phyloP scores from a whole-genome alignment of 2,888 invertebrate species.

The Hololepta plana region DNA sequence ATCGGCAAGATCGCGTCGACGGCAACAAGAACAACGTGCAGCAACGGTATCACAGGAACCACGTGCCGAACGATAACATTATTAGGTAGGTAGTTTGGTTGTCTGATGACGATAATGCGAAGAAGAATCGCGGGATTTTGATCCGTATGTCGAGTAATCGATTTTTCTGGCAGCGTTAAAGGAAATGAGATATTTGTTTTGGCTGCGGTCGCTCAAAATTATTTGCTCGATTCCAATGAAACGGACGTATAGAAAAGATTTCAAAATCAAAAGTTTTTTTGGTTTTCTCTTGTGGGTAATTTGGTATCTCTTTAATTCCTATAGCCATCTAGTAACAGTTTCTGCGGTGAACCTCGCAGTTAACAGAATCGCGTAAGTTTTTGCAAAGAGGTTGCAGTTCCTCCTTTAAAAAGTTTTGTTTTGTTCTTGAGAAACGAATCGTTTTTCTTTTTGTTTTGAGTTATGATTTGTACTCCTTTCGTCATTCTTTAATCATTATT shows the following conservation, averaged over 20 bases:
- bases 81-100: slow-evolving; percentile 51
- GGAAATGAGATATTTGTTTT: no score
- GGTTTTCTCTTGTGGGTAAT: no score
- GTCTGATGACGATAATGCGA: no score
- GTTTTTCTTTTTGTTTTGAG: slow-evolving; percentile 10
- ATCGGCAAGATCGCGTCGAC: slow-evolving; percentile 43
- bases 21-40: slow-evolving; percentile 34
- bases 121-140: no score
- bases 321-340: slow-evolving; percentile 83
- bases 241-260: no score
- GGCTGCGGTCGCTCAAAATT: no score
- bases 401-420: slow-evolving; percentile 3
- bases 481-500: slow-evolving; percentile 1
- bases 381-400: slow-evolving; percentile 1
- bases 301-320: no score
- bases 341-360: slow-evolving; percentile 83
- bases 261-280: no score
- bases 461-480: slow-evolving; percentile 13
- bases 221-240: no score
- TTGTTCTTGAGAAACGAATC: slow-evolving; percentile 1
- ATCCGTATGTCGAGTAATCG: no score
- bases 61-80: slow-evolving; percentile 52
- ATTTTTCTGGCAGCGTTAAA: no score
- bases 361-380: slow-evolving; percentile 85
- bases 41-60: slow-evolving; percentile 37